phyloP scores from a whole-genome alignment of 2,113 vertebrate species.

The Trichechus manatus region DNA sequence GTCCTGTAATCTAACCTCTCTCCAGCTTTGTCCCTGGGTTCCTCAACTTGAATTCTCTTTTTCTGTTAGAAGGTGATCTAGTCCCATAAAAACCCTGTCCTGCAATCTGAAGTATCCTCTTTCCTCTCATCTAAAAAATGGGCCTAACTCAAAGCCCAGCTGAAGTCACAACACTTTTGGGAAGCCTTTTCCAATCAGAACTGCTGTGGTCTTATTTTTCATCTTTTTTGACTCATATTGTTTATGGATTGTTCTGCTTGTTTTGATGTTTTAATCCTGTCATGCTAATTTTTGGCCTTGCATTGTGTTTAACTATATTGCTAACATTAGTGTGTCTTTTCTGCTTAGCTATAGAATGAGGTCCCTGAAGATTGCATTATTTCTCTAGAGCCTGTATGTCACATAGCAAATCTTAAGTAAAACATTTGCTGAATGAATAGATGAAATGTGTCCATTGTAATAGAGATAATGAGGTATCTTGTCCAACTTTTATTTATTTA shows the following conservation, averaged over 20 bases:
- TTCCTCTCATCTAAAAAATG: background rate
- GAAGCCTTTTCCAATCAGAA: background rate
- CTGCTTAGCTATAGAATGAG: background rate
- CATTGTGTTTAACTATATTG: constrained; percentile 18
- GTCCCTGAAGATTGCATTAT: constrained; percentile 26
- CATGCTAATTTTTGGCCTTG: background rate
- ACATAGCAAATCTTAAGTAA: constrained; percentile 24
- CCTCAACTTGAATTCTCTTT: background rate
- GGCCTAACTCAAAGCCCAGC: background rate
- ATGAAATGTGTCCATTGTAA: constrained; percentile 1
- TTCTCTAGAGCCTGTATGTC: constrained; percentile 12
- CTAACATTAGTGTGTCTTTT: background rate
- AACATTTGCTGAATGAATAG: constrained; percentile 26
- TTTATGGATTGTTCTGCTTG: background rate
- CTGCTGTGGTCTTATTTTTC: background rate
- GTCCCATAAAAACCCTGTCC: background rate
- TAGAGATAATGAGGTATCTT: background rate
- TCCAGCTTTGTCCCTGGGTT: background rate
- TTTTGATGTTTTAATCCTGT: background rate
- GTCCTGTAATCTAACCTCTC: background rate
- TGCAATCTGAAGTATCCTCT: background rate
- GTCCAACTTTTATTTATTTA: constrained; percentile 38
- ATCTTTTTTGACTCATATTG: background rate
- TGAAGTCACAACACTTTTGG: background rate
- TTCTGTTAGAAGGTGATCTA: background rate